Base-by-base conservation (phyloP, 2,113 vertebrate species). In the Isichthys henryi region DNA sequence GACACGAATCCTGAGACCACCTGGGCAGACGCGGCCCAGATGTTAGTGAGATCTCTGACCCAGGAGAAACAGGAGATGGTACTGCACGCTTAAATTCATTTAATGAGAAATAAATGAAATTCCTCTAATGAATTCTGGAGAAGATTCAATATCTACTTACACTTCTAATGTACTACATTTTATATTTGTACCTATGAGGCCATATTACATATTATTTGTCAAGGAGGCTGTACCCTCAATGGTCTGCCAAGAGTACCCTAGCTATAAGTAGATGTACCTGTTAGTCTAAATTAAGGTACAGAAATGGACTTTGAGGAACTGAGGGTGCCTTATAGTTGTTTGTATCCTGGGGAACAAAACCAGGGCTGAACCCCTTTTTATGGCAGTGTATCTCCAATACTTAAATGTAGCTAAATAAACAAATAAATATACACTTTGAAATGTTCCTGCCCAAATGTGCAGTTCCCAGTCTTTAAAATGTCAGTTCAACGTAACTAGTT, bases 1-100 rank as follows among this genome's bases (percentile, higher is more conserved):
- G 96, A 98, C 86, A 99, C 96, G 9, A 99, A 97, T 85, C 97
- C 98, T 80, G 99, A 95, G 49, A 97, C 95, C 3, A 99, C 98
- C 98, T 99, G 94, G 0, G 4, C 88, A 39, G 90, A 35, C 10
- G 5, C 0, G 90, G n/a, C 62, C 50, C 82, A 0, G 13, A 84
- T 90, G 23, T 39, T 19, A 91, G 87, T 1, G 2, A 31, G 10
- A 31, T 66, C 58, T 66, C 62, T 31, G n/a, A 27, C n/a, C 62
- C 62, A 31, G 62, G 9, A 66, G n/a, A 4, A 31, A 1, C 62
- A 88, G 66, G 88, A 77, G 17, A 70, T 1, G 13, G 62, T 19
- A 10, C 27, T 39, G 0, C 45, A 21, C 6, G 15, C 62, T 66
- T 3, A 27, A 3, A 27, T 31, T 66, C 9, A 31, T 66, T 66